Evolutionary conservation across 2,797 vertebrate species (phyloP).

Genomic region (Echiichthys vipera): DNA sequence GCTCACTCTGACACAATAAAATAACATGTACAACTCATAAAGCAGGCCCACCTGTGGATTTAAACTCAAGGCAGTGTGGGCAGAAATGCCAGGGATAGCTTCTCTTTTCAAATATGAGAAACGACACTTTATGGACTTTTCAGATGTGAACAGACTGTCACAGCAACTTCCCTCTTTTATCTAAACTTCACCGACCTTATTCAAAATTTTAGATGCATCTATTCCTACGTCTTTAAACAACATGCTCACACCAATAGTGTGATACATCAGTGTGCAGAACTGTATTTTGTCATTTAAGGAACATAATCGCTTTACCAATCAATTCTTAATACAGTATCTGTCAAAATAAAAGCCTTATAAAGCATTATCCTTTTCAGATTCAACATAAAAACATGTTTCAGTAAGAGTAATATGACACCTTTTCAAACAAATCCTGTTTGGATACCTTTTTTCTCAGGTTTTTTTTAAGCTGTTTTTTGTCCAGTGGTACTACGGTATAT

Average conservation of each 20-base stretch:
- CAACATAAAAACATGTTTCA: background rate
- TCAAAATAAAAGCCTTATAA: background rate
- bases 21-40: background rate
- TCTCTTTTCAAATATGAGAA: constrained; percentile 33
- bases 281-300: background rate
- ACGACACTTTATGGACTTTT: constrained; percentile 3
- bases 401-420: background rate
- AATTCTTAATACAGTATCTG: background rate
- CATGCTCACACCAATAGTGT: no score
- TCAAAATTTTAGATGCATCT: constrained; percentile 2
- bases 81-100: constrained; percentile 36
- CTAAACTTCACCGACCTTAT: constrained; percentile 15
- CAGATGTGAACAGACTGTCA: constrained; percentile 28
- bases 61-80: constrained; percentile 42
- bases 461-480: constrained; percentile 9
- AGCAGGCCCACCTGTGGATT: constrained; percentile 34
- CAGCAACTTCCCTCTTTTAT: background rate
- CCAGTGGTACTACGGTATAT: constrained; percentile 27
- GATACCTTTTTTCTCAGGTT: background rate
- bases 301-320: background rate
- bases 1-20: background rate
- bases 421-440: background rate
- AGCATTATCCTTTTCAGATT: background rate
- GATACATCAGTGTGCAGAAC: background rate
- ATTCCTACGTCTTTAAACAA: constrained; percentile 5